Evolutionary conservation across 2,113 vertebrate genomes (phyloP).

Genomic region (Nettapus auritus): DNA sequence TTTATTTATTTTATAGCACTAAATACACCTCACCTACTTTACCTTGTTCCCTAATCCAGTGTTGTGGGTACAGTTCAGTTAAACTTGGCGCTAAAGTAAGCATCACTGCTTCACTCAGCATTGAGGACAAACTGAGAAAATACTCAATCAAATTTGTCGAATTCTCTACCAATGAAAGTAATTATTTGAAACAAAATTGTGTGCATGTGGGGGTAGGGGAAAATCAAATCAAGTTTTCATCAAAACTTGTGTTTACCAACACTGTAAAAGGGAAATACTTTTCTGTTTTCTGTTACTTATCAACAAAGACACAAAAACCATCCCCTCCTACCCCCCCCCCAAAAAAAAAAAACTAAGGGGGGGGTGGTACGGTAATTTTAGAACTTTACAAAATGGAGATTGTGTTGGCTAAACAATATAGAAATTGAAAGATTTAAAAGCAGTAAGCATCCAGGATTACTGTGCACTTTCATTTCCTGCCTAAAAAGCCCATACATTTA

Average conservation of each 20-base stretch:
- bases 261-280: neutral
- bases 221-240: neutral
- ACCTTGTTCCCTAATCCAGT: neutral
- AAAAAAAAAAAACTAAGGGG: neutral
- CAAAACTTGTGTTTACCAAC: neutral
- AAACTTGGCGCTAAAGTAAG: neutral
- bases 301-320: neutral
- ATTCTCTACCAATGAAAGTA: neutral
- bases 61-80: neutral
- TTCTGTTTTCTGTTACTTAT: neutral
- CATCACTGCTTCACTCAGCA: neutral
- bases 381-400: neutral
- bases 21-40: neutral
- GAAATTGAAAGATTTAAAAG: neutral
- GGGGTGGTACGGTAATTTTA: neutral
- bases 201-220: no score
- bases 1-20: neutral
- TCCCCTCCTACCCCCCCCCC: no score
- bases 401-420: neutral
- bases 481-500: neutral
- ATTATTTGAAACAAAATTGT: neutral
- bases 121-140: neutral
- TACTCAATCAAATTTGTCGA: neutral
- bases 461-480: neutral
- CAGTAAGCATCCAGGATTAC: neutral